Evolutionary conservation across 53 echinoderm and acorn worm species (phyloP), one percentile per base, ranked within the genome.

Genomic region (Pentamera pediparva): DNA sequence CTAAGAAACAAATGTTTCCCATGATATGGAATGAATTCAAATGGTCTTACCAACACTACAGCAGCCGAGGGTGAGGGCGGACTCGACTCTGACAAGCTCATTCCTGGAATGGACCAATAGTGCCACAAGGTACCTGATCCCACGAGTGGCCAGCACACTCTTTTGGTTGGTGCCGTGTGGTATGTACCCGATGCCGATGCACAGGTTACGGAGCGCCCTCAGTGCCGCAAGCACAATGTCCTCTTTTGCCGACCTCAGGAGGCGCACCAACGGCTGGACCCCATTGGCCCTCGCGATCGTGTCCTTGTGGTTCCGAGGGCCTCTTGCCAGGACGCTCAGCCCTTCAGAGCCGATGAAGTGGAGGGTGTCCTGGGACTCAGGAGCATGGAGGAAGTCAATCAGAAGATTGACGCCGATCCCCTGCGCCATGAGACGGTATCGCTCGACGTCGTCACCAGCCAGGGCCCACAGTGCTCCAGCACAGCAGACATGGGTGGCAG

Each of bases 311-410:
- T 95, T 95, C 67, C 81, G 88, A 3, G 96, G 88, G 13, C 96
- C 96, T 37, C 85, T 91, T 2, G 96, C 88, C 5, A 95, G 78
- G 5, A 95, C 96, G 11, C 77, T 85, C 31, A 95, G 56, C 25
- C 96, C 96, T 55, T 95, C 96, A 0, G 96, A 91, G 18, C 96
- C 96, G 6, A 95, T 95, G 83, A 82, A 91, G 41, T 95, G 96
- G 13, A 95, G 63, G 61, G 91, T 77, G 69, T 95, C 96, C 48
- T 85, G 81, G 28, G 91, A 85, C 17, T 76, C 74, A 48, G 86
- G 86, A 15, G 87, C 96, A 67, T 90, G 91, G 7, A 95, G 67
- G 48, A 95, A 95, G 76, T 95, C 91, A 29, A 95, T 95, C 32
- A 95, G 77, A 18, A 91, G 83, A 29, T 75, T 82, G 25, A 95